Evolutionary conservation across 2,888 invertebrate genomes (phyloP).

Genomic region (Unio delphinus): DNA sequence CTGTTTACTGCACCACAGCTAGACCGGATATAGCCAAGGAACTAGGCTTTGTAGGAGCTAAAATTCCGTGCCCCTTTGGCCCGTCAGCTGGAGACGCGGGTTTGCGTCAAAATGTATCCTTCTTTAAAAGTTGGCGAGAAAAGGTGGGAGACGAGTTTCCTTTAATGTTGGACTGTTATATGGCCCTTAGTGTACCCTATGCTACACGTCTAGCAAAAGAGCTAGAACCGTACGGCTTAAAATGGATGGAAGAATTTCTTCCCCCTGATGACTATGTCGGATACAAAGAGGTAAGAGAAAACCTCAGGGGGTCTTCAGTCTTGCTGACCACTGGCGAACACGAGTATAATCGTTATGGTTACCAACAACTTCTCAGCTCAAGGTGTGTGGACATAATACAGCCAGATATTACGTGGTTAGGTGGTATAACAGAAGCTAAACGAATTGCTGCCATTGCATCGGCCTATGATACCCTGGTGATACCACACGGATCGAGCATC

Average conservation of each 20-base stretch:
- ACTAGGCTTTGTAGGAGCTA: slow-evolving; percentile 66
- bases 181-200: slow-evolving; percentile 65
- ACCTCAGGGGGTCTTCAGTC: slow-evolving; percentile 54
- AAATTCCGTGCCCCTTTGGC: slow-evolving; percentile 64
- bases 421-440: slow-evolving; percentile 67
- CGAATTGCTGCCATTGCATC: slow-evolving; percentile 66
- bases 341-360: slow-evolving; percentile 67
- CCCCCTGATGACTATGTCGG: slow-evolving; percentile 67
- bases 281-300: slow-evolving; percentile 54
- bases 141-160: slow-evolving; percentile 66
- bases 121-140: slow-evolving; percentile 60
- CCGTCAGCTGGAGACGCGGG: slow-evolving; percentile 65
- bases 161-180: slow-evolving; percentile 66
- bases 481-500: slow-evolving; percentile 68
- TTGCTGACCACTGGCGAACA: slow-evolving; percentile 67
- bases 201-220: slow-evolving; percentile 58
- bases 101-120: slow-evolving; percentile 60
- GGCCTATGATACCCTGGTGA: slow-evolving; percentile 60
- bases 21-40: slow-evolving; percentile 63
- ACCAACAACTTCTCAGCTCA: slow-evolving; percentile 56
- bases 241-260: slow-evolving; percentile 68
- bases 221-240: slow-evolving; percentile 60
- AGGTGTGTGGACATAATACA: slow-evolving; percentile 67
- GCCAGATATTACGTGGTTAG: slow-evolving; percentile 69
- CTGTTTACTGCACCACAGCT: slow-evolving; percentile 65